These are phyloP conservation scores for Thamnophis elegans DNA, from an alignment of 2,797 vertebrate species.

Conservation along the genomic window DNA sequence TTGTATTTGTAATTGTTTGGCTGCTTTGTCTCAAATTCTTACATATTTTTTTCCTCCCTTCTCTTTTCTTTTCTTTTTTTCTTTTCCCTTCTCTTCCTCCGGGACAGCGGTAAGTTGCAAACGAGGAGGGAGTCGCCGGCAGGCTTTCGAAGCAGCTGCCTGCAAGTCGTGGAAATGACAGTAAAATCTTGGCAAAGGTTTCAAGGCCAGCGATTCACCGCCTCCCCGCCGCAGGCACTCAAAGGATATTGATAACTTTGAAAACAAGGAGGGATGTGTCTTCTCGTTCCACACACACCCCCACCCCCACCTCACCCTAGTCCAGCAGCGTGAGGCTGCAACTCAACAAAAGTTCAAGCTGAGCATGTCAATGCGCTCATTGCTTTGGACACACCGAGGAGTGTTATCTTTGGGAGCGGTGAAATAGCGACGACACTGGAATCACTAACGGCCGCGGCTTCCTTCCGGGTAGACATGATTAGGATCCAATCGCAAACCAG, in stretches of 20 bases:
- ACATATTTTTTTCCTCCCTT: too few relatives aligned
- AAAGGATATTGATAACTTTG: not conserved
- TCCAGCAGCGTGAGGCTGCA: not conserved
- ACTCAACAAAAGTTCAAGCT: not conserved
- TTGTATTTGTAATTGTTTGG: not conserved
- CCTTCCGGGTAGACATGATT: not conserved
- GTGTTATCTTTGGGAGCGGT: not conserved
- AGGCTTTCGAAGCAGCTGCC: not conserved
- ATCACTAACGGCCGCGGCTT: not conserved
- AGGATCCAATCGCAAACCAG: too few relatives aligned
- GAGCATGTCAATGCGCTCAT: not conserved
- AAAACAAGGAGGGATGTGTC: not conserved
- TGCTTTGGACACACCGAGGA: not conserved
- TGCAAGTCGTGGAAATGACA: not conserved
- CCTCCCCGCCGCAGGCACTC: not conserved
- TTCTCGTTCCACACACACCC: not conserved
- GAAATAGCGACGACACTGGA: not conserved
- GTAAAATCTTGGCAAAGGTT: not conserved
- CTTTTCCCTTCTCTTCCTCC: not conserved
- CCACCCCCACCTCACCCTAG: rapidly evolving
- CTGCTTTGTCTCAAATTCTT: not conserved
- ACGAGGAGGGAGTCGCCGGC: not conserved
- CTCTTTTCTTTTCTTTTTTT: not conserved
- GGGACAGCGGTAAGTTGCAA: not conserved
- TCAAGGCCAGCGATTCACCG: not conserved